A percentile compares a stretch with the other conserved stretches of the same genome.
Conservation (phyloP, 2,113 vertebrate genomes). For the Mustela nigripes region DNA sequence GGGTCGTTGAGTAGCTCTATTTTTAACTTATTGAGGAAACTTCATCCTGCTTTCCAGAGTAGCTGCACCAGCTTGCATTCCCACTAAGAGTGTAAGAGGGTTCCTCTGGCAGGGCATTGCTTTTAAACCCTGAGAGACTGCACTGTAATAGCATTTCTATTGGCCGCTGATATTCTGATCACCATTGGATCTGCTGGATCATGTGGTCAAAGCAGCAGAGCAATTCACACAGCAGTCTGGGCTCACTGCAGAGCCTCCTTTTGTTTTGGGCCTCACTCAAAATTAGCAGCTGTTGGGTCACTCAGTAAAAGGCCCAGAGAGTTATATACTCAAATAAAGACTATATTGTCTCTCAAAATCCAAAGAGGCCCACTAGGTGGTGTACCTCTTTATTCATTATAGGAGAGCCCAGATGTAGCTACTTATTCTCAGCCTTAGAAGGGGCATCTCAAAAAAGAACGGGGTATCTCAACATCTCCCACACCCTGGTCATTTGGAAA, state of each 20-base stretch:
- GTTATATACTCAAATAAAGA: not conserved
- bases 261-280: not conserved
- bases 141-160: not conserved
- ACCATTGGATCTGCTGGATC: not conserved
- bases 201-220: not conserved
- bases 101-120: not conserved
- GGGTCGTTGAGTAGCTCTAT: not conserved
- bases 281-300: not conserved
- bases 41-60: not conserved
- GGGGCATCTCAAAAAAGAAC: not conserved
- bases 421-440: not conserved
- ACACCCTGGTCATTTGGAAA: not conserved
- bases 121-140: not conserved
- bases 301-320: not conserved
- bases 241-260: not conserved
- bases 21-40: not conserved
- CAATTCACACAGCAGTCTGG: not conserved
- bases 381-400: not conserved
- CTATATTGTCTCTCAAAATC: not conserved
- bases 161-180: not conserved
- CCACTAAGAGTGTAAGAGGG: not conserved
- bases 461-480: not conserved
- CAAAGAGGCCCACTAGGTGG: not conserved
- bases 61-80: not conserved
- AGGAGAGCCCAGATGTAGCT: not conserved